Percentiles rank a stretch among this genome's conserved stretches.
These are phyloP conservation scores for Diacarnus erythraeanus DNA, from an alignment of 37 sponge, comb jelly and placozoan species.

Conservation along the genomic window DNA sequence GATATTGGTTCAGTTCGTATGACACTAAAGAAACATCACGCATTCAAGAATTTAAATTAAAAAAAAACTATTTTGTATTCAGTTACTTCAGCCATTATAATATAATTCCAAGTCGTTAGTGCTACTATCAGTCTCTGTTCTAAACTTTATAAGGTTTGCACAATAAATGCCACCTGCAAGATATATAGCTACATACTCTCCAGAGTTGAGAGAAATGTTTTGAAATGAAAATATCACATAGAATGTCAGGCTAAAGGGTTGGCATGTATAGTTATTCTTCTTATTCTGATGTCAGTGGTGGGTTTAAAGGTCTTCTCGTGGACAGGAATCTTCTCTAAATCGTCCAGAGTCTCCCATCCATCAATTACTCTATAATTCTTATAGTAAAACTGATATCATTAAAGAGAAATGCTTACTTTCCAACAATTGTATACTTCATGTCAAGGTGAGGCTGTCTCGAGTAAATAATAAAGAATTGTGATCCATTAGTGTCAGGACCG, in stretches of 20 bases:
- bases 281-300: constrained; percentile 79
- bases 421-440: constrained; percentile 93
- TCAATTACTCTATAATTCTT: constrained; percentile 77
- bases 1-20: constrained; percentile 57
- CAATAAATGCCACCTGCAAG: neutral
- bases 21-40: constrained; percentile 38
- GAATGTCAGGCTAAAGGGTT: constrained; percentile 97
- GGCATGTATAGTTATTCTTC: constrained; percentile 95
- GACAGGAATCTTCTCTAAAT: constrained; percentile 96
- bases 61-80: too few relatives aligned
- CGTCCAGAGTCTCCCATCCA: constrained; percentile 95
- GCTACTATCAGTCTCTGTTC: too few relatives aligned
- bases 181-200: neutral
- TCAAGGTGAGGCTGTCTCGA: constrained; percentile 92
- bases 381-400: neutral
- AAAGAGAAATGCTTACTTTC: constrained; percentile 58
- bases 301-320: constrained; percentile 92
- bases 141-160: neutral
- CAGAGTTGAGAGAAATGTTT: too few relatives aligned
- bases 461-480: constrained; percentile 98
- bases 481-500: constrained; percentile 94
- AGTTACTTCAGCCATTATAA: too few relatives aligned
- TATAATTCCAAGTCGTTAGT: too few relatives aligned
- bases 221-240: too few relatives aligned
- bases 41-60: constrained; percentile 22